phyloP scores from a whole-genome alignment of 2,888 invertebrate species.

The Amblyjoppa proteus region DNA sequence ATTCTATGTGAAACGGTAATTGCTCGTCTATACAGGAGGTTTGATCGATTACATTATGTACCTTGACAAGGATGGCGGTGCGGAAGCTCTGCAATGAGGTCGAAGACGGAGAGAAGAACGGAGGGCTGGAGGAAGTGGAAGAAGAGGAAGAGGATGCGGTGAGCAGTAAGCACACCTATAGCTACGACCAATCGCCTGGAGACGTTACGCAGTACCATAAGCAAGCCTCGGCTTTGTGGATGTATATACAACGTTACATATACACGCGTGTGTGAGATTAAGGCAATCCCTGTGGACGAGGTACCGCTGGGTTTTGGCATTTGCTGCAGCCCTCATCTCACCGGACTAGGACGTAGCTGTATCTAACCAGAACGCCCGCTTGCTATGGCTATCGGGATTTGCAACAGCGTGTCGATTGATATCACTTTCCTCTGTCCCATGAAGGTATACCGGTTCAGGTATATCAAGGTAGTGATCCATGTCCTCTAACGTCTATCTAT shows the following conservation, averaged over 20 bases:
- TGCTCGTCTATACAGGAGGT: not conserved
- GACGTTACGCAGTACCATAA: constrained; percentile 9
- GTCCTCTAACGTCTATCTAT: not conserved
- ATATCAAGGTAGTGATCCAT: not conserved
- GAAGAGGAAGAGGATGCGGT: constrained; percentile 13
- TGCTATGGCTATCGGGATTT: constrained; percentile 29
- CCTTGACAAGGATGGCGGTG: not conserved
- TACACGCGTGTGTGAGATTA: constrained; percentile 64
- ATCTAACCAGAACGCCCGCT: not conserved
- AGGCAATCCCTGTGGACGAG: constrained; percentile 69
- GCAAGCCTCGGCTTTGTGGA: not conserved
- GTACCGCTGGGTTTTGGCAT: constrained; percentile 58
- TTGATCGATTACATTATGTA: not conserved
- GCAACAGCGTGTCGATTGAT: not conserved
- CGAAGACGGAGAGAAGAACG: not conserved
- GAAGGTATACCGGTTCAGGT: not conserved
- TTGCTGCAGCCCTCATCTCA: constrained; percentile 5
- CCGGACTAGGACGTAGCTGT: not conserved
- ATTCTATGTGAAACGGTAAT: not conserved
- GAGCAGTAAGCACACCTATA: not conserved
- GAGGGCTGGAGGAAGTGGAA: not conserved
- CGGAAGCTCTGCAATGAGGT: not conserved
- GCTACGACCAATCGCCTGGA: constrained; percentile 31
- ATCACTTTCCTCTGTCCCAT: not conserved
- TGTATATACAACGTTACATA: constrained; percentile 3